phyloP scores from a whole-genome alignment of 1,140 invertebrate species.

The Acyrthosiphon pisum region DNA sequence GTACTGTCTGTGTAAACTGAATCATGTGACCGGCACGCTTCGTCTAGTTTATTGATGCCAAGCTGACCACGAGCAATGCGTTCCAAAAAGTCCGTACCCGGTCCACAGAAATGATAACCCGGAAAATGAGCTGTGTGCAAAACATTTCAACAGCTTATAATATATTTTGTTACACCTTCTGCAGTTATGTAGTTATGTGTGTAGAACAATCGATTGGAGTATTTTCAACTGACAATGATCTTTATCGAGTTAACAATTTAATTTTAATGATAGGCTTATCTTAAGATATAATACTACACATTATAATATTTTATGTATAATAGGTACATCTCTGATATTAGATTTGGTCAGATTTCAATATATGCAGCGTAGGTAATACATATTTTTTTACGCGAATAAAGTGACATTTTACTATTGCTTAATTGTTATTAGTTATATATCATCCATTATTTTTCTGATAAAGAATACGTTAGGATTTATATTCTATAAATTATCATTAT shows the following conservation, averaged over 20 bases:
- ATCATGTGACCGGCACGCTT: slow-evolving; percentile 31
- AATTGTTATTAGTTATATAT: neutral
- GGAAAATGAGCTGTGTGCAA: slow-evolving; percentile 43
- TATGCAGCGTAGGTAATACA: neutral
- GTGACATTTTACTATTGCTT: too few species aligned
- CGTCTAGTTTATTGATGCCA: slow-evolving; percentile 40
- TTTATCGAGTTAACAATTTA: neutral
- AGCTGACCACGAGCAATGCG: neutral
- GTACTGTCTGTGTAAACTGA: neutral
- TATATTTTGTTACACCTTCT: neutral
- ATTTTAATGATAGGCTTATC: too few species aligned
- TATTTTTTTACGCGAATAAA: neutral
- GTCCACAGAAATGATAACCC: slow-evolving; percentile 48
- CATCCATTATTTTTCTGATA: neutral
- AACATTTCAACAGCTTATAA: neutral
- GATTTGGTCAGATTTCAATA: neutral
- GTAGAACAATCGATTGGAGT: too few species aligned
- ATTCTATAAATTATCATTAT: neutral
- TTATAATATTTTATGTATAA: too few species aligned
- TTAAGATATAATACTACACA: too few species aligned
- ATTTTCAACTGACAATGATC: neutral
- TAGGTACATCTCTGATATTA: neutral
- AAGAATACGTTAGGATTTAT: neutral
- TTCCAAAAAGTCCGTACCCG: slow-evolving; percentile 21
- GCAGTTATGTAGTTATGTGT: too few species aligned